These are phyloP conservation scores for Antitype chi DNA, from an alignment of 2,888 invertebrate species.

Conservation along the genomic window DNA sequence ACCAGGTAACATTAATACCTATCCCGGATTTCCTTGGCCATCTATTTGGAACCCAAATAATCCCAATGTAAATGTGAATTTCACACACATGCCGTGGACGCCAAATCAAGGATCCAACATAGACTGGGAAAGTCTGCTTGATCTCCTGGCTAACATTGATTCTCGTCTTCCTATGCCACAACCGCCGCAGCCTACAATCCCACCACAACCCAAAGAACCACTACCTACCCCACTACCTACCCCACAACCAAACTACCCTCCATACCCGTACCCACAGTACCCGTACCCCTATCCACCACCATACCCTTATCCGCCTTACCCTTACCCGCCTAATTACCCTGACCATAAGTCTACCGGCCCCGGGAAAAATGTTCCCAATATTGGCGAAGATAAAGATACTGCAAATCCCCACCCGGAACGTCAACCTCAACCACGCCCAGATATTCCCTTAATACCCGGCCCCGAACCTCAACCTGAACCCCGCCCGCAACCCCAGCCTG, in stretches of 20 bases:
- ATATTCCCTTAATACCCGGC: neutral
- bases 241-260: conserved; percentile 13
- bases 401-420: neutral
- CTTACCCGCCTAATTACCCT: conserved; percentile 8
- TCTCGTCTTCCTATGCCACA: conserved; percentile 27
- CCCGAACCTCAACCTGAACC: neutral
- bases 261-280: conserved; percentile 32
- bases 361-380: neutral
- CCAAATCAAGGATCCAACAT: conserved; percentile 11
- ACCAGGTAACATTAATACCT: conserved; percentile 18
- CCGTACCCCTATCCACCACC: conserved; percentile 47
- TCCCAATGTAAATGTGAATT: conserved; percentile 33
- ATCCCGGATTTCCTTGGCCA: conserved; percentile 37
- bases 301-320: conserved; percentile 32
- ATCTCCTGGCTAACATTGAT: conserved; percentile 35
- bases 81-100: conserved; percentile 21
- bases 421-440: neutral
- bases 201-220: neutral
- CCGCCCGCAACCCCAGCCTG: accelerated
- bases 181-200: neutral
- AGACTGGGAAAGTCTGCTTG: conserved; percentile 25
- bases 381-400: neutral
- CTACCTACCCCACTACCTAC: conserved; percentile 15
- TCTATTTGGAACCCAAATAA: conserved; percentile 28
- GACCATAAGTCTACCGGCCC: neutral